Evolutionary conservation across 2,113 vertebrate genomes (phyloP).

Genomic region (Synodontis membranacea): DNA sequence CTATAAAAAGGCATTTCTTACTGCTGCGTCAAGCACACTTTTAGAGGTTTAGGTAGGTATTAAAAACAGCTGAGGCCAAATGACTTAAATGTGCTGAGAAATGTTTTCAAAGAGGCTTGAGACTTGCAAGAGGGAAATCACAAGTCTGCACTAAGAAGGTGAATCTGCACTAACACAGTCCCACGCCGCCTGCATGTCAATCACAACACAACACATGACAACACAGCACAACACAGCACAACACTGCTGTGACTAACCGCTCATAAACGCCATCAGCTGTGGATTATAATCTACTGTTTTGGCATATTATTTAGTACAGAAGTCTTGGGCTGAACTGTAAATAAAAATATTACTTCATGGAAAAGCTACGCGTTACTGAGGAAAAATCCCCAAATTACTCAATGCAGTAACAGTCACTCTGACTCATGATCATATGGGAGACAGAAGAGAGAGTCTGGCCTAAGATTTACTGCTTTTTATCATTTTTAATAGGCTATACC

Average conservation of each 20-base stretch:
- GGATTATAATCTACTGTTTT: neutral
- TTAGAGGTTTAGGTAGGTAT: too few relatives aligned
- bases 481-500: neutral
- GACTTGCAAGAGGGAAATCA: neutral
- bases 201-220: too few relatives aligned
- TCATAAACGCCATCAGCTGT: neutral
- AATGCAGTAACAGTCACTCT: neutral
- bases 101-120: too few relatives aligned
- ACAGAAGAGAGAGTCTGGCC: neutral
- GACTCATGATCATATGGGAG: neutral
- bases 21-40: neutral
- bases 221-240: accelerated
- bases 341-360: neutral
- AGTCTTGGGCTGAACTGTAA: neutral
- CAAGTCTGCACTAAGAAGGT: too few relatives aligned
- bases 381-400: neutral
- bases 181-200: too few relatives aligned
- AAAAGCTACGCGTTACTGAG: neutral
- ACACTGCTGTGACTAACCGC: neutral
- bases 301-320: neutral
- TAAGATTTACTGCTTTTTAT: neutral
- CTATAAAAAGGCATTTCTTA: neutral
- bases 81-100: neutral
- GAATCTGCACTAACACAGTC: too few relatives aligned
- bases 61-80: neutral